Conservation (phyloP, 2,113 vertebrate species). For the Cathartes aura region DNA sequence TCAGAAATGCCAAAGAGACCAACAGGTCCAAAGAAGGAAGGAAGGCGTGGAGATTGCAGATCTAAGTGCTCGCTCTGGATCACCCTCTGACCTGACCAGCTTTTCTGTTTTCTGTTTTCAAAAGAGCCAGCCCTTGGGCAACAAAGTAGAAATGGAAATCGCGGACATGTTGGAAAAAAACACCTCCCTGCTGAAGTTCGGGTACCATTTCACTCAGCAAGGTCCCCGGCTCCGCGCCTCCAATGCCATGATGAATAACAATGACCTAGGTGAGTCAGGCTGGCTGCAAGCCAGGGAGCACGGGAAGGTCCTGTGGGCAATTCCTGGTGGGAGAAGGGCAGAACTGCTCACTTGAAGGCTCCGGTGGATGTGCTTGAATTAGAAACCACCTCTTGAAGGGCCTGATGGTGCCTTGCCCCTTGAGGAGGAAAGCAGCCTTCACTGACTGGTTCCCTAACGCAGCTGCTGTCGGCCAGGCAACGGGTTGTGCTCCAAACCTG, state of each 20-base stretch:
- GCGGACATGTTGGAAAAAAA: slow-evolving; percentile 97
- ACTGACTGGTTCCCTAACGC: neutral
- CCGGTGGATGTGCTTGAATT: neutral
- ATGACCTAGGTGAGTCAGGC: slow-evolving; percentile 89
- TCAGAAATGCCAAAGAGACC: neutral
- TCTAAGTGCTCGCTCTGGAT: neutral
- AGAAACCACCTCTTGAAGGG: neutral
- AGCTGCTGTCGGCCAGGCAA: neutral
- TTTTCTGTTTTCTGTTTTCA: neutral
- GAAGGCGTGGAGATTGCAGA: neutral
- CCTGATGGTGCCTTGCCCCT: neutral
- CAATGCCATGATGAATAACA: slow-evolving; percentile 98
- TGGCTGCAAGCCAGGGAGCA: neutral
- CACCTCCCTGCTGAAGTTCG: slow-evolving; percentile 90
- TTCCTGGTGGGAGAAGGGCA: neutral
- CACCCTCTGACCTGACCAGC: neutral
- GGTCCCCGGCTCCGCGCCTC: slow-evolving; percentile 93
- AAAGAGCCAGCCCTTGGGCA: slow-evolving; percentile 96
- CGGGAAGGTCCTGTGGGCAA: neutral
- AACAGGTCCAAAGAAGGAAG: neutral
- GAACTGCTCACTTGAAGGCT: neutral
- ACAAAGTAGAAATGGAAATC: slow-evolving; percentile 99
- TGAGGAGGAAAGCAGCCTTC: neutral
- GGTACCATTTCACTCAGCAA: slow-evolving; percentile 98
- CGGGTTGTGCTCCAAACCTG: neutral